Percentiles rank a stretch among this genome's conserved stretches.
phyloP scores from a whole-genome alignment of 1,140 invertebrate genomes.

The Caenorhabditis briggsae region DNA sequence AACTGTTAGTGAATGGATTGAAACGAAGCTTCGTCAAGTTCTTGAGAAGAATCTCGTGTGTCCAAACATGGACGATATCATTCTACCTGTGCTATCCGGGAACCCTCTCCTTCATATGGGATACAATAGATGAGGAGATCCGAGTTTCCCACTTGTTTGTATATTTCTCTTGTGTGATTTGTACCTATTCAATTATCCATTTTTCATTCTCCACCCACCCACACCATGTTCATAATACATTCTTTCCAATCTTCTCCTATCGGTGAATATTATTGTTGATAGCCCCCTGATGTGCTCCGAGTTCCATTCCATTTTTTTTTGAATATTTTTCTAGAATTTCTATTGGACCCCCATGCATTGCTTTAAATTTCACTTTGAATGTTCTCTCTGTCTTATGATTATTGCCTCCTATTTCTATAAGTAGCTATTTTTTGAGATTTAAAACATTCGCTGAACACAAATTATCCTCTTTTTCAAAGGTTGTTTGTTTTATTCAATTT shows the following conservation, averaged over 20 bases:
- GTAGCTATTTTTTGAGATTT: neutral
- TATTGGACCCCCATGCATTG: slow-evolving; percentile 10
- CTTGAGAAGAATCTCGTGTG: slow-evolving; percentile 77
- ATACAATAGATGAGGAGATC: slow-evolving; percentile 64
- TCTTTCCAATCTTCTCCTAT: neutral
- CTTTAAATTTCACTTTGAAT: slow-evolving; percentile 12
- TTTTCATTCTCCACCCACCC: neutral
- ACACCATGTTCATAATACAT: slow-evolving; percentile 1
- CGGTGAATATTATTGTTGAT: slow-evolving; percentile 34
- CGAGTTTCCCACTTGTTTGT: neutral
- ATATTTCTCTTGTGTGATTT: slow-evolving; percentile 5
- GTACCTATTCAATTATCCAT: neutral
- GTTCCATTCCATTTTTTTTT: slow-evolving; percentile 8
- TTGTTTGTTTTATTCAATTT: neutral
- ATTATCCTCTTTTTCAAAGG: neutral
- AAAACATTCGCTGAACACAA: neutral
- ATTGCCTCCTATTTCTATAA: too few relatives aligned
- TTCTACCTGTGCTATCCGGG: slow-evolving; percentile 72
- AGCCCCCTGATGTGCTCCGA: neutral
- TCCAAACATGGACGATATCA: slow-evolving; percentile 76
- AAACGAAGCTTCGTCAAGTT: slow-evolving; percentile 67
- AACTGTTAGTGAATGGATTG: slow-evolving; percentile 75
- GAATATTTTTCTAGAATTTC: neutral
- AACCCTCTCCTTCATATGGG: slow-evolving; percentile 69
- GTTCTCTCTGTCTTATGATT: neutral